These are phyloP conservation scores for Mesoligia furuncula DNA, from an alignment of 2,888 invertebrate genomes.

Conservation along the genomic window DNA sequence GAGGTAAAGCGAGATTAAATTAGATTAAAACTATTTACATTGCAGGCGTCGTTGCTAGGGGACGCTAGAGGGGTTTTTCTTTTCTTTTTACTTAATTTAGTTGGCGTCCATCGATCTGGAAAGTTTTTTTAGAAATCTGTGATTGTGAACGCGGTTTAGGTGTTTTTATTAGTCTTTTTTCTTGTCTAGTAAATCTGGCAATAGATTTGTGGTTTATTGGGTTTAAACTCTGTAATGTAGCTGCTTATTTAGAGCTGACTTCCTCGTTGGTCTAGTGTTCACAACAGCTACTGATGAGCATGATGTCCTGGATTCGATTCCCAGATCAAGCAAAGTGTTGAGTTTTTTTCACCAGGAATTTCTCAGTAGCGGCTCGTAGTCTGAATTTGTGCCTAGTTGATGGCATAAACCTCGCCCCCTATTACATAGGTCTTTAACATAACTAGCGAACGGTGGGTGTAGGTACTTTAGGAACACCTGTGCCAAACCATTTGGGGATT, in stretches of 20 bases:
- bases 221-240: not conserved
- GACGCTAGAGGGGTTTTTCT: conserved; percentile 3
- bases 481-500: not conserved
- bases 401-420: no score
- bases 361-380: not conserved
- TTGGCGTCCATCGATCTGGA: conserved; percentile 30
- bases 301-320: not conserved
- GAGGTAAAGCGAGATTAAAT: conserved; percentile 58
- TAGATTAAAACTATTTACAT: conserved; percentile 62
- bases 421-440: not conserved
- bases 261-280: not conserved
- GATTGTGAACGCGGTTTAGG: not conserved
- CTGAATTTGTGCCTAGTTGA: not conserved
- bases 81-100: conserved; percentile 33
- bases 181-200: not conserved
- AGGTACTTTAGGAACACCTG: not conserved
- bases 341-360: not conserved
- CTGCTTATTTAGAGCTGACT: not conserved
- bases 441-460: not conserved
- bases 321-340: no score
- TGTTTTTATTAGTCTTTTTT: not conserved
- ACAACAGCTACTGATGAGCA: not conserved
- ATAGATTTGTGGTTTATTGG: not conserved
- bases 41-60: conserved; percentile 16
- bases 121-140: conserved; percentile 39